Base-by-base conservation (phyloP, 2,797 vertebrate genomes). In the Prunella strophiata region DNA sequence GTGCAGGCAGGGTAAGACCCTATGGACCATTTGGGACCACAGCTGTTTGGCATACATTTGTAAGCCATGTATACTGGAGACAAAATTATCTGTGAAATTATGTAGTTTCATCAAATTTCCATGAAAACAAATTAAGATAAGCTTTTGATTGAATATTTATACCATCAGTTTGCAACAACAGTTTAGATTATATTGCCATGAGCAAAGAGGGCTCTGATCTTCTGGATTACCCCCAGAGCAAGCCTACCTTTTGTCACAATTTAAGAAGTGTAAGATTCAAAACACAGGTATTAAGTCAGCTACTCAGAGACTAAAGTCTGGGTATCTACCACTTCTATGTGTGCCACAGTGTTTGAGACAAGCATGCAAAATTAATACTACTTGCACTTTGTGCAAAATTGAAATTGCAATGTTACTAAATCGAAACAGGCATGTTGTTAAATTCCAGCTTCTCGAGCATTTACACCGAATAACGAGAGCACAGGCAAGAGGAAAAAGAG, bases 401-500 rank as follows among this genome's bases (percentile, higher is more conserved):
- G 57, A 79, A 83, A 51, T 7, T 62, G 25, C 38, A 54, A 23
- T 16, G 10, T 26, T n/a, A 83, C 13, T 38, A 45, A 90, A 82
- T 34, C 2, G 5, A 51, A 85, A 57, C 38, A 73, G 23, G 42
- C 5, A 38, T 8, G 23, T 29, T 61, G 32, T 40, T 61, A 34
- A 65, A 72, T 76, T 67, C 22, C 55, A 79, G 38, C 5, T 68
- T 84, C 45, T 71, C 16, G 51, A 70, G 19, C n/a, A 81, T 54
- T 77, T 27, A 62, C 15, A 91, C 8, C 0, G 0, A 70, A 66
- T 29, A 79, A 51, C 1, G 2, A 78, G 5, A 75, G 16, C 22
- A 79, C 4, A n/a, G 52, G 19, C 36, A 51, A 89, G 22, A 58
- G 9, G 1, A 29, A 61, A 51, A 32, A 48, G 23, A 59, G 27